phyloP scores from a whole-genome alignment of 2,888 invertebrate genomes.

The Rhagophthalmus giganteus region DNA sequence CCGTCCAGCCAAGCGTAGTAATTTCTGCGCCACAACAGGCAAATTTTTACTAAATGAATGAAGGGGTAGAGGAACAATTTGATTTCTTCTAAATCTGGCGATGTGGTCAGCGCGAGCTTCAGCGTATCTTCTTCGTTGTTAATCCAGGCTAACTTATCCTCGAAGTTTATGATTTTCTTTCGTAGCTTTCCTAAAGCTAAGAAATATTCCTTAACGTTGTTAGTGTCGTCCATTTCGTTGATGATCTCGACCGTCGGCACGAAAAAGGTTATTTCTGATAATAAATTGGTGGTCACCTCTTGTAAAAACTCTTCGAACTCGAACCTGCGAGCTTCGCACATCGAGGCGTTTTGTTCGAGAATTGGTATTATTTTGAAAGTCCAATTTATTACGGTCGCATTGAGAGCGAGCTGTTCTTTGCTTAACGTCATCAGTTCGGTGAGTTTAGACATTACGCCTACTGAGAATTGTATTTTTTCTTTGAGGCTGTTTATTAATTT shows the following conservation, averaged over 20 bases:
- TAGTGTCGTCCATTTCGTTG: conserved; percentile 82
- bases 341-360: conserved; percentile 76
- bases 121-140: conserved; percentile 87
- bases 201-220: conserved; percentile 77
- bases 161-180: conserved; percentile 73
- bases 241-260: conserved; percentile 75
- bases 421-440: conserved; percentile 77
- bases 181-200: conserved; percentile 76
- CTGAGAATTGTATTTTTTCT: conserved; percentile 69
- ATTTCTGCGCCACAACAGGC: conserved; percentile 76
- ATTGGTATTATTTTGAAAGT: conserved; percentile 77
- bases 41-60: conserved; percentile 68
- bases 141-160: conserved; percentile 80
- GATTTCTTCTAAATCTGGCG: conserved; percentile 78
- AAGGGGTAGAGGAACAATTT: conserved; percentile 73
- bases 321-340: conserved; percentile 80
- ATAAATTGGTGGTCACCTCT: conserved; percentile 69
- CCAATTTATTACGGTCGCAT: conserved; percentile 84
- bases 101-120: conserved; percentile 76
- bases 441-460: conserved; percentile 68
- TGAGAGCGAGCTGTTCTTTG: conserved; percentile 75
- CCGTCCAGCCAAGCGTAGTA: conserved; percentile 92
- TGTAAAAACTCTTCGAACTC: conserved; percentile 82
- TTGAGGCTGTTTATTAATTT: conserved; percentile 69
- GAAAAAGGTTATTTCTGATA: conserved; percentile 71